Evolutionary conservation across 1,140 invertebrate genomes (phyloP).

Genomic region (Bombus haemorrhoidalis): DNA sequence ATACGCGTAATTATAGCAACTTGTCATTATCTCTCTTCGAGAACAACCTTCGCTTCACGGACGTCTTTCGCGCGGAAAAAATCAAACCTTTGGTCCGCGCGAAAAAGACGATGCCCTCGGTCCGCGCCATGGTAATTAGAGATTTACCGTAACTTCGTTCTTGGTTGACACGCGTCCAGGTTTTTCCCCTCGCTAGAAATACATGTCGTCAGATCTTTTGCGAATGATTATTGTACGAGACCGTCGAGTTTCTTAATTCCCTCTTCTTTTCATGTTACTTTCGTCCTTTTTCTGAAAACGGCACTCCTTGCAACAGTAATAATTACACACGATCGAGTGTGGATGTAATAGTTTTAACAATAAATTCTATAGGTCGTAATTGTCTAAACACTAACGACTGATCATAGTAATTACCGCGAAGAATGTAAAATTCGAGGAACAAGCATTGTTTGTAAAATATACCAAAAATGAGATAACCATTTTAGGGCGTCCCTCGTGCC

Average conservation of each 20-base stretch:
- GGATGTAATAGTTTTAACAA: too few species aligned
- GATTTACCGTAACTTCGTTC: too few species aligned
- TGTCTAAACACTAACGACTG: too few species aligned
- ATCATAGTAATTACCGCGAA: background rate
- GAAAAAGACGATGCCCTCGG: too few species aligned
- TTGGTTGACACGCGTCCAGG: background rate
- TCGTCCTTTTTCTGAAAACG: background rate
- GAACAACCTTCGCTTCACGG: constrained; percentile 38
- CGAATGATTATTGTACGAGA: too few species aligned
- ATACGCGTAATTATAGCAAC: constrained; percentile 55
- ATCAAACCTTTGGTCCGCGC: background rate
- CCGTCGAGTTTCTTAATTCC: too few species aligned
- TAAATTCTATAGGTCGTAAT: background rate
- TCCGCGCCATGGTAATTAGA: too few species aligned
- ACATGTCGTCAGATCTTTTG: background rate
- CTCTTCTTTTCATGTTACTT: background rate
- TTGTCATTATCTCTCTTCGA: constrained; percentile 59
- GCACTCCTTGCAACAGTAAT: background rate
- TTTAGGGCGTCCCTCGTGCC: background rate
- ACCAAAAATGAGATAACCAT: background rate
- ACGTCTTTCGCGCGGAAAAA: constrained; percentile 26
- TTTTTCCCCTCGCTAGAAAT: constrained; percentile 62
- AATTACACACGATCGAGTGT: background rate
- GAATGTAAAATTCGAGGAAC: background rate
- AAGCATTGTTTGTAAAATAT: background rate